phyloP scores from a whole-genome alignment of 1,140 invertebrate species.

The Stenopsyche tienmushanensis region DNA sequence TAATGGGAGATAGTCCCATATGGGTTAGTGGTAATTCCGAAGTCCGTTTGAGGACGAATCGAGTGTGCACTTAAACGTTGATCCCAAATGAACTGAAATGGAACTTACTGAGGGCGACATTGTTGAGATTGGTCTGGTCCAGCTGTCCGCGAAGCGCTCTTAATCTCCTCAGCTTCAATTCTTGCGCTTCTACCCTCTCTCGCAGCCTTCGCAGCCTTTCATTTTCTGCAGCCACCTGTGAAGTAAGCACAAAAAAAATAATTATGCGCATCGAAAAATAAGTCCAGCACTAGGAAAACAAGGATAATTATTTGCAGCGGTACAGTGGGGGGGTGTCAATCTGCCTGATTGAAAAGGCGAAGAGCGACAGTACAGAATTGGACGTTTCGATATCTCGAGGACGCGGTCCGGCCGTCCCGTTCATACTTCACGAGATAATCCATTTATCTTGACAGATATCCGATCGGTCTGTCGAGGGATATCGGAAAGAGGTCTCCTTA shows the following conservation, averaged over 20 bases:
- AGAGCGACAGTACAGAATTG: too few species aligned
- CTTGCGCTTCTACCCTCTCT: constrained; percentile 90
- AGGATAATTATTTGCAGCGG: background rate
- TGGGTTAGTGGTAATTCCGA: too few species aligned
- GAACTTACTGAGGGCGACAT: constrained; percentile 92
- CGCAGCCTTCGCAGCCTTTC: constrained; percentile 82
- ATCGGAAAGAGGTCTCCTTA: constrained; percentile 18
- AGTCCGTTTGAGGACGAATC: too few species aligned
- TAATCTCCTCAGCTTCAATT: constrained; percentile 87
- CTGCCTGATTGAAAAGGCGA: too few species aligned
- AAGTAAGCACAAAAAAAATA: constrained; percentile 14
- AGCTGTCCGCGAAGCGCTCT: constrained; percentile 88
- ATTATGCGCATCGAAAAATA: background rate
- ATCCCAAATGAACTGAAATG: too few species aligned
- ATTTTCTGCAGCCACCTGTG: constrained; percentile 73
- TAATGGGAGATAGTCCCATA: too few species aligned
- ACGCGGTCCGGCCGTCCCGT: too few species aligned
- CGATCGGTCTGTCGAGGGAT: constrained; percentile 6
- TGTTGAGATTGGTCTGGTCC: constrained; percentile 85
- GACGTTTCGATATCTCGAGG: too few species aligned
- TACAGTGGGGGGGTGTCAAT: too few species aligned
- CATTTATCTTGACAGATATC: constrained; percentile 25
- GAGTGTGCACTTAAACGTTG: too few species aligned
- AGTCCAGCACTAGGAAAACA: background rate
- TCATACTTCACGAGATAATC: constrained; percentile 22